Evolutionary conservation across 2,888 invertebrate species (phyloP).

Genomic region (Calephelis perditalis): DNA sequence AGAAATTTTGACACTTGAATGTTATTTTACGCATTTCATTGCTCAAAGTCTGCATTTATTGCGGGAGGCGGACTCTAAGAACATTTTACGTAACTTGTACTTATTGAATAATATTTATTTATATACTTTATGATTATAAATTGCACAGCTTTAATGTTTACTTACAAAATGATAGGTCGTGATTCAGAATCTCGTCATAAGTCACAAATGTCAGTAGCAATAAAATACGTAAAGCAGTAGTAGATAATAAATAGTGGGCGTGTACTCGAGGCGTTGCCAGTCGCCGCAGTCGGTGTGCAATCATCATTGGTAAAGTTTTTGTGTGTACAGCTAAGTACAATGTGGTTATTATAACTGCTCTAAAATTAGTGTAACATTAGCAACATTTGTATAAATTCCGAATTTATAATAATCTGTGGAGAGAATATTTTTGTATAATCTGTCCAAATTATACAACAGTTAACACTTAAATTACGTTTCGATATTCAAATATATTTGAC

Average conservation of each 20-base stretch:
- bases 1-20: conserved; percentile 47
- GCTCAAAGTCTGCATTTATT: conserved; percentile 64
- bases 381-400: too few relatives aligned
- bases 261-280: conserved; percentile 41
- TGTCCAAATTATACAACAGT: too few relatives aligned
- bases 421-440: too few relatives aligned
- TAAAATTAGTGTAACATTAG: too few relatives aligned
- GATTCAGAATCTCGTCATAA: conserved; percentile 78
- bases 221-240: conserved; percentile 63
- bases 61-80: conserved; percentile 54
- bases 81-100: conserved; percentile 57
- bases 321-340: background rate
- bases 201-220: conserved; percentile 77
- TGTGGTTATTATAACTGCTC: too few relatives aligned
- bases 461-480: too few relatives aligned
- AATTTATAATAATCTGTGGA: too few relatives aligned
- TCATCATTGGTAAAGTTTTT: conserved; percentile 46
- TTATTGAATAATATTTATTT: conserved; percentile 68
- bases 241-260: conserved; percentile 38
- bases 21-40: conserved; percentile 56
- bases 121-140: conserved; percentile 71
- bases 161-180: conserved; percentile 77
- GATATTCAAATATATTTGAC: too few relatives aligned
- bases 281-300: conserved; percentile 52
- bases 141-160: conserved; percentile 77